Evolutionary conservation across 30 jellyfish, hydroid and myxozoan species (phyloP), one percentile per base, ranked within the genome.

Genomic region (Aurelia coerulea): DNA sequence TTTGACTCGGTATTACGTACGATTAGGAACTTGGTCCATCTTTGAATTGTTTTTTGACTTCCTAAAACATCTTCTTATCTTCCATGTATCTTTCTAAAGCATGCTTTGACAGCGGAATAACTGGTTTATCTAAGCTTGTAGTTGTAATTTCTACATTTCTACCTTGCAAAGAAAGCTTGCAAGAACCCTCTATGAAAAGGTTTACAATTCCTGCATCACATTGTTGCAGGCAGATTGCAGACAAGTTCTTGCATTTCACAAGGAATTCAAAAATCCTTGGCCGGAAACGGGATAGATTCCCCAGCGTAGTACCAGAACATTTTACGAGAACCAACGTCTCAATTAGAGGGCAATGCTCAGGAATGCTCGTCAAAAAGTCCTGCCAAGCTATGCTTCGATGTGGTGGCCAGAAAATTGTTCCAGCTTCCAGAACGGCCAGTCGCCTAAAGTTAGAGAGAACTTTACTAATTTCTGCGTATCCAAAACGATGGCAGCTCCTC

Each of bases 191-290:
- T 32, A 34, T 15, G 74, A 73, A 34, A 19, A 84, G 68, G 17
- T 84, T 64, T 5, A 32, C 62, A 53, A 84, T 84, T 19, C 87
- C 59, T 37, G 80, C 87, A 15, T 84, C 93, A 46, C 87, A 84
- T 32, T 84, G 81, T 17, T 46, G 79, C 64, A 84, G 29, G 29
- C 84, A 84, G 31, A 73, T 58, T 1, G 10, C 62, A 3, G 58
- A 66, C 71, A 84, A 54, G 14, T 68, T 72, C 58, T 72, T 74
- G 71, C 86, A 52, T 10, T 23, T 54, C 9, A 41, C 79, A 11
- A 84, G 73, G 33, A 72, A 70, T 31, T 73, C 62, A 10, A 84
- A 72, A 35, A 84, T 56, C 37, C 69, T 72, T 42, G 68, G 80
- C 11, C 80, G 49, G 52, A 67, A 84, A 8, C 72, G 64, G 7